Evolutionary conservation across 2,113 vertebrate species (phyloP).

Genomic region (Xiphorhynchus elegans): DNA sequence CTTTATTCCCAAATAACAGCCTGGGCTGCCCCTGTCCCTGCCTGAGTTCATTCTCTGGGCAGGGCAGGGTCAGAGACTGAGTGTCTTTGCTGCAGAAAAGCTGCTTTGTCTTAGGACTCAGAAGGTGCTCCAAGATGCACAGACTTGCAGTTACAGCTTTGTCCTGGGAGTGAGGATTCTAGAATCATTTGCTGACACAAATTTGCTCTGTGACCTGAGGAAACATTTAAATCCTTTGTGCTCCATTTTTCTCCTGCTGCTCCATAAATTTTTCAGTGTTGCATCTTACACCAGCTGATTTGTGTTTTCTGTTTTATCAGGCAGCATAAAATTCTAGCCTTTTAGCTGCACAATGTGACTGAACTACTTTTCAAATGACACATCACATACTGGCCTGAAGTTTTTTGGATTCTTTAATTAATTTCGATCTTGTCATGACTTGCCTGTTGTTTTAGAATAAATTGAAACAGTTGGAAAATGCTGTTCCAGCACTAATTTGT

Average conservation of each 20-base stretch:
- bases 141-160: constrained; percentile 8
- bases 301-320: constrained; percentile 4
- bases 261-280: constrained; percentile 26
- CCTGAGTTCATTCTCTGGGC: background rate
- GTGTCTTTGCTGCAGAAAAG: background rate
- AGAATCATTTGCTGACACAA: constrained; percentile 16
- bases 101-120: background rate
- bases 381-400: background rate
- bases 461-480: constrained; percentile 23
- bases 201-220: constrained; percentile 39
- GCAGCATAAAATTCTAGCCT: background rate
- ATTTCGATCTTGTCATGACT: background rate
- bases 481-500: background rate
- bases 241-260: constrained; percentile 33
- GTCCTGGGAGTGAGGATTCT: background rate
- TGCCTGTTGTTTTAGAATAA: background rate
- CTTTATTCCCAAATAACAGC: background rate
- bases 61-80: background rate
- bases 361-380: background rate
- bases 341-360: background rate
- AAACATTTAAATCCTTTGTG: constrained; percentile 22
- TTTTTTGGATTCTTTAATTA: background rate
- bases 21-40: background rate
- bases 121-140: background rate
- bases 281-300: background rate